Evolutionary conservation across 1,140 invertebrate genomes (phyloP).

Genomic region (Rhagoletis pomonella): DNA sequence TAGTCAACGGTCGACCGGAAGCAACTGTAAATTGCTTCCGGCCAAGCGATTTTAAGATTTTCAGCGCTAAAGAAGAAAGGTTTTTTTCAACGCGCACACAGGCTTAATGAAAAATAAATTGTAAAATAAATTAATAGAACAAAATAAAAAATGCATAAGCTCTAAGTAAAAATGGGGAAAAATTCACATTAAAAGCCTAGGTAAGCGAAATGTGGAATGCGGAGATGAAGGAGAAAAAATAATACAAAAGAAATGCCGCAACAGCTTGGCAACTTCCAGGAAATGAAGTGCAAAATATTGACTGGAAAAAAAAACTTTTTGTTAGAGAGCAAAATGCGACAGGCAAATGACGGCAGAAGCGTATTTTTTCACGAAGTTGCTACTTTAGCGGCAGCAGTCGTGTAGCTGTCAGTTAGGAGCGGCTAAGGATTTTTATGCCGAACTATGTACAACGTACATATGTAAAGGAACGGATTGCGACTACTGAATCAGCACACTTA

Average conservation of each 20-base stretch:
- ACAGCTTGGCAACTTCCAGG: not conserved
- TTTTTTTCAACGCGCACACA: not conserved
- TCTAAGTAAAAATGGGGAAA: not conserved
- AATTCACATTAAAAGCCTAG: not conserved
- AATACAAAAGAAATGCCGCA: not conserved
- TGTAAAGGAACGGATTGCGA: not conserved
- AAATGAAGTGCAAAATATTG: not conserved
- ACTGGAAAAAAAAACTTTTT: not conserved
- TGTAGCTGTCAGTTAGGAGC: not conserved
- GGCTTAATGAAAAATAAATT: slow-evolving; percentile 36
- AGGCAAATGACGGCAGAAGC: not conserved
- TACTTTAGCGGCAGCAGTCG: not conserved
- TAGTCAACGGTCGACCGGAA: not conserved
- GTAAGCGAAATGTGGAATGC: not conserved
- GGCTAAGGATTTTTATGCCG: not conserved
- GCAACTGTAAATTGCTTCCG: slow-evolving; percentile 29
- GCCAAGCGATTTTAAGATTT: slow-evolving; percentile 46
- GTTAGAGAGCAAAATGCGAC: slow-evolving; percentile 9
- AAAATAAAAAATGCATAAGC: not conserved
- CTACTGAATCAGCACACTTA: not conserved
- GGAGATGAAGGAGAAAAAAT: not conserved
- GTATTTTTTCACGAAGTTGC: not conserved
- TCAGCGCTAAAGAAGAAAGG: not conserved
- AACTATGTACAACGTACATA: too few relatives aligned
- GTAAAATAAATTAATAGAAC: slow-evolving; percentile 30